Evolutionary conservation across 2,113 vertebrate species (phyloP).

Genomic region (Festucalex cinctus): DNA sequence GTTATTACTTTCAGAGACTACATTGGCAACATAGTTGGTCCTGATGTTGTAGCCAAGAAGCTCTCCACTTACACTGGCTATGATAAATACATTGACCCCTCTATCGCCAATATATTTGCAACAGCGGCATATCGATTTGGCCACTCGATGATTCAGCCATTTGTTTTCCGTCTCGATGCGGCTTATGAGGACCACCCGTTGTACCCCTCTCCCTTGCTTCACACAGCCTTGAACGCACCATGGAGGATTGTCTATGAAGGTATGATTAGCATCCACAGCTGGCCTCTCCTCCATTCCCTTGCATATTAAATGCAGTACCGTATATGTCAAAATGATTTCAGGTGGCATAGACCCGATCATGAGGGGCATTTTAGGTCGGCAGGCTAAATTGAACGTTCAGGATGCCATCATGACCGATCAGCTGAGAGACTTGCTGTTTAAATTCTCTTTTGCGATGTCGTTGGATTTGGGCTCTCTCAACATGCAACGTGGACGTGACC

Average conservation of each 20-base stretch:
- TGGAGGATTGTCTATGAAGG: slow-evolving; percentile 84
- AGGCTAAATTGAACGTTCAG: slow-evolving; percentile 78
- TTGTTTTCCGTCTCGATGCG: slow-evolving; percentile 74
- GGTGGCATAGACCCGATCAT: slow-evolving; percentile 81
- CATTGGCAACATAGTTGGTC: slow-evolving; percentile 72
- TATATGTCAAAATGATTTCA: slow-evolving; percentile 27
- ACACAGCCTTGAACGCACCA: slow-evolving; percentile 73
- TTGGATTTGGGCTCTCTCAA: slow-evolving; percentile 79
- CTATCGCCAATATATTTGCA: slow-evolving; percentile 79
- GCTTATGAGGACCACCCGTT: slow-evolving; percentile 52
- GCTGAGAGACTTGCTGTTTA: slow-evolving; percentile 77
- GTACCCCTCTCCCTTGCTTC: slow-evolving; percentile 66
- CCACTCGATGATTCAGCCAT: slow-evolving; percentile 78
- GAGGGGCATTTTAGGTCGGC: slow-evolving; percentile 70
- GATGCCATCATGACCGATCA: slow-evolving; percentile 74
- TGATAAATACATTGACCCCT: slow-evolving; percentile 72
- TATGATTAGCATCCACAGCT: slow-evolving; percentile 25
- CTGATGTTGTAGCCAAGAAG: slow-evolving; percentile 22
- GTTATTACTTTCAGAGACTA: slow-evolving; percentile 84
- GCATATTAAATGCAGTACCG: too few relatives aligned
- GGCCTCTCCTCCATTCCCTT: not conserved
- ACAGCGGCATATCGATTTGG: slow-evolving; percentile 83
- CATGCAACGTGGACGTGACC: slow-evolving; percentile 80
- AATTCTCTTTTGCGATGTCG: slow-evolving; percentile 42
- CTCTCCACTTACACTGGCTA: slow-evolving; percentile 75